These are phyloP conservation scores for Cyanoderma ruficeps DNA, from an alignment of 2,113 vertebrate species.

Conservation along the genomic window DNA sequence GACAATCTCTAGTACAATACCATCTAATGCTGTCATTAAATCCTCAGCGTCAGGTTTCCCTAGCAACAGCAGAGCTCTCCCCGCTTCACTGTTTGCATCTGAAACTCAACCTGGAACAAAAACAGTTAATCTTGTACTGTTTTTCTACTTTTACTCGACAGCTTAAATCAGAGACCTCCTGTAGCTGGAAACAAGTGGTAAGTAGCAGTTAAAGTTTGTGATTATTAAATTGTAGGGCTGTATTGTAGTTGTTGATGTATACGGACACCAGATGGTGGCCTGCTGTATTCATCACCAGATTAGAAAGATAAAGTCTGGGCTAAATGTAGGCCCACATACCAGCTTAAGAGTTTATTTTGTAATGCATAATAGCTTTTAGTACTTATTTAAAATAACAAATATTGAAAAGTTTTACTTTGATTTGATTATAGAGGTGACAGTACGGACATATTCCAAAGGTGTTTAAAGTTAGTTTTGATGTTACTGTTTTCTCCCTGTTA, in stretches of 20 bases:
- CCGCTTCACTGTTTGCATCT: not conserved
- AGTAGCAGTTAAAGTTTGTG: conserved; percentile 54
- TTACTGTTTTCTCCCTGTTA: not conserved
- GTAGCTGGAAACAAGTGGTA: conserved; percentile 34
- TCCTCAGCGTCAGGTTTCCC: conserved; percentile 72
- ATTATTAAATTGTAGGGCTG: conserved; percentile 44
- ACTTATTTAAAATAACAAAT: not conserved
- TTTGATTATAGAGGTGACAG: not conserved
- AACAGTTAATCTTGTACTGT: conserved; percentile 7
- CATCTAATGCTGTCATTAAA: conserved; percentile 59
- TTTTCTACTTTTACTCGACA: not conserved
- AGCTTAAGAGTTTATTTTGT: conserved; percentile 30
- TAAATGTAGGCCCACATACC: conserved; percentile 57
- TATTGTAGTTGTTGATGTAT: conserved; percentile 30
- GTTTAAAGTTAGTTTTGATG: not conserved
- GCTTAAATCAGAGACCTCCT: conserved; percentile 8
- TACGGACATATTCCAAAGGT: not conserved
- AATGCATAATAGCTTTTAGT: conserved; percentile 12
- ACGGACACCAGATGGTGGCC: conserved; percentile 78
- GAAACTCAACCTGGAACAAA: conserved; percentile 5
- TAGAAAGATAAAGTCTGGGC: conserved; percentile 80
- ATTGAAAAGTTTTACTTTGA: not conserved
- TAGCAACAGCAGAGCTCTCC: conserved; percentile 70
- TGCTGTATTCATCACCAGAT: conserved; percentile 76
- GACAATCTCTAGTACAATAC: conserved; percentile 6